Evolutionary conservation across 1,140 invertebrate genomes (phyloP).

Genomic region (Chironomus tepperi): DNA sequence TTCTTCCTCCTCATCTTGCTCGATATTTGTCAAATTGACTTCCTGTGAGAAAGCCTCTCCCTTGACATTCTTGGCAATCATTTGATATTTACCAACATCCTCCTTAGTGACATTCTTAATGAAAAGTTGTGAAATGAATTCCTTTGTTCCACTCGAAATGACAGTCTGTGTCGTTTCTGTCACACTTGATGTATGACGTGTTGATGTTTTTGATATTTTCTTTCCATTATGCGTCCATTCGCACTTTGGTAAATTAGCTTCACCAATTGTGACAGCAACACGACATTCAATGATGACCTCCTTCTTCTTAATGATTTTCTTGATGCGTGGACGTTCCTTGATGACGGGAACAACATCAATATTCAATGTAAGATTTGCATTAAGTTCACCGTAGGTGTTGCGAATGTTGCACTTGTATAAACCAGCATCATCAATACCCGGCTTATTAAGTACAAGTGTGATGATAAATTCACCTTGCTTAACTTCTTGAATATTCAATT

Average conservation of each 20-base stretch:
- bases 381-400: slow-evolving; percentile 90
- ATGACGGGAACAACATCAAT: slow-evolving; percentile 95
- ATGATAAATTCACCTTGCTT: slow-evolving; percentile 82
- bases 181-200: slow-evolving; percentile 33
- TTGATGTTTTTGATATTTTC: slow-evolving; percentile 48
- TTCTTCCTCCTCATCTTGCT: slow-evolving; percentile 57
- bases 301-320: slow-evolving; percentile 81
- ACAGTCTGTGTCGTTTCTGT: slow-evolving; percentile 36
- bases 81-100: slow-evolving; percentile 83
- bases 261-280: slow-evolving; percentile 74
- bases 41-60: slow-evolving; percentile 84
- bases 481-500: slow-evolving; percentile 61
- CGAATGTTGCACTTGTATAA: slow-evolving; percentile 98
- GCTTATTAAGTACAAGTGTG: slow-evolving; percentile 83
- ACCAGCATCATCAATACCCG: slow-evolving; percentile 89
- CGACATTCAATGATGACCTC: slow-evolving; percentile 85
- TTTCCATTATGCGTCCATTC: slow-evolving; percentile 82
- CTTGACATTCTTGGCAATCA: slow-evolving; percentile 87
- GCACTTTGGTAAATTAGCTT: slow-evolving; percentile 52
- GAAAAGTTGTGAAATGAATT: slow-evolving; percentile 80
- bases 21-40: slow-evolving; percentile 76
- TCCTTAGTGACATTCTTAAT: slow-evolving; percentile 65
- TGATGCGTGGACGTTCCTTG: slow-evolving; percentile 81
- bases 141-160: slow-evolving; percentile 33
- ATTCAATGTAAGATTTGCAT: slow-evolving; percentile 93